Base-by-base conservation (phyloP, 2,888 invertebrate species). In the Globia sparganii region DNA sequence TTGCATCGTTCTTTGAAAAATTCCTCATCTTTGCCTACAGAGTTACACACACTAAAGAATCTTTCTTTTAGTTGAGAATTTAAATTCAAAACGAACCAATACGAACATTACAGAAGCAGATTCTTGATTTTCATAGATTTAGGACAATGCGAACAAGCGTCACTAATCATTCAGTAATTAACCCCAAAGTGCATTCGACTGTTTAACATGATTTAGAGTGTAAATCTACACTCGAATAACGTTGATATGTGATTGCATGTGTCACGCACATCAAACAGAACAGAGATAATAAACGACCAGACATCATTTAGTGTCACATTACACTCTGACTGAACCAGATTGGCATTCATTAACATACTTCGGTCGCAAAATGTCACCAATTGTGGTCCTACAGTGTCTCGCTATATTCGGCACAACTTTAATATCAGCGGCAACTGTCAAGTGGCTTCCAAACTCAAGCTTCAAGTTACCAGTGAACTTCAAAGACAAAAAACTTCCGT, bases 391-490 rank as follows among this genome's bases (percentile, higher is more conserved):
- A n/a, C 65, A 81, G 11, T 84, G 75, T 68, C 37, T 88, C 34
- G 70, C 77, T 65, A 59, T 79, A 72, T 78, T 86, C 59, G 77
- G 90, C 28, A 81, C 91, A 62, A 84, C 90, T 76, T 75, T 90
- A 59, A 86, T 92, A 75, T 91, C 90, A 37, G 85, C 94, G 34
- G 83, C 92, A 40, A 85, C 90, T 68, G 96, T 96, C 21, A 94
- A 92, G 87, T 96, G 95, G 95, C 84, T 94, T 62, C 95, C 95
- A 4, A 94, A 93, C 76, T 91, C 92, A 25, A 94, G 93, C 80
- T 95, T 96, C 83, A 94, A 94, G 81, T 82, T 95, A 75, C 91
- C 95, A 2, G 88, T 82, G 18, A 96, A 95, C 84, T 96, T 94
- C 75, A 92, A 93, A 80, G 91, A 93, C 70, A 91, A 91, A 0